phyloP scores from a whole-genome alignment of 64 coral and sea anemone species.

The Trachythela sp. region DNA sequence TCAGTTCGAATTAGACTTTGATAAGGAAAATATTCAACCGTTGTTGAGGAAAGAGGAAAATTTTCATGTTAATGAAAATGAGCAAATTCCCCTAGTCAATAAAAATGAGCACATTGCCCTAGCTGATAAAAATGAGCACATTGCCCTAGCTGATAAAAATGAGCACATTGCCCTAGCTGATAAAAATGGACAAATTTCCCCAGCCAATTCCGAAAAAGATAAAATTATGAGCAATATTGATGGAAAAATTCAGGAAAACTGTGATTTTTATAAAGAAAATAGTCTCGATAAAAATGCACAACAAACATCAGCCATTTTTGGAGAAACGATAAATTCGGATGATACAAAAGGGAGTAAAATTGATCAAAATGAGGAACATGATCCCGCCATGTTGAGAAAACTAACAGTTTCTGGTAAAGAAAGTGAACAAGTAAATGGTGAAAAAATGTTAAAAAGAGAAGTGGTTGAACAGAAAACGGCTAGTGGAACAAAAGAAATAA shows the following conservation, averaged over 20 bases:
- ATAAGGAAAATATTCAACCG: constrained; percentile 8
- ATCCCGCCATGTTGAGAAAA: too few relatives aligned
- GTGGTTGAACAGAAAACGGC: not conserved
- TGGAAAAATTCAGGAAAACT: too few relatives aligned
- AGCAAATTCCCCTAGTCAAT: not conserved
- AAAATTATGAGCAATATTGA: too few relatives aligned
- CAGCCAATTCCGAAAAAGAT: too few relatives aligned
- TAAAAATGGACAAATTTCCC: not conserved
- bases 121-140: not conserved
- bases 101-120: not conserved
- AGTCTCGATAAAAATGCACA: too few relatives aligned
- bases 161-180: not conserved
- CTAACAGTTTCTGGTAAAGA: not conserved
- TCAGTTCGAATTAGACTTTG: not conserved
- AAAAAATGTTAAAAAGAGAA: not conserved
- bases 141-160: not conserved
- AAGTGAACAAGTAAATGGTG: not conserved
- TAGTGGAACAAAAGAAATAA: not conserved
- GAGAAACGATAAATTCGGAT: too few relatives aligned
- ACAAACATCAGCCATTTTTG: too few relatives aligned
- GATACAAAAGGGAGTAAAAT: too few relatives aligned
- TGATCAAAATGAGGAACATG: too few relatives aligned
- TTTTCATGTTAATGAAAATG: not conserved
- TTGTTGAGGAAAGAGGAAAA: not conserved
- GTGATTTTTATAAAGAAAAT: too few relatives aligned